Percentiles rank a stretch among this genome's conserved stretches.
Conservation (phyloP, 2,888 invertebrate species). For the Lasioglossum villosulum region DNA sequence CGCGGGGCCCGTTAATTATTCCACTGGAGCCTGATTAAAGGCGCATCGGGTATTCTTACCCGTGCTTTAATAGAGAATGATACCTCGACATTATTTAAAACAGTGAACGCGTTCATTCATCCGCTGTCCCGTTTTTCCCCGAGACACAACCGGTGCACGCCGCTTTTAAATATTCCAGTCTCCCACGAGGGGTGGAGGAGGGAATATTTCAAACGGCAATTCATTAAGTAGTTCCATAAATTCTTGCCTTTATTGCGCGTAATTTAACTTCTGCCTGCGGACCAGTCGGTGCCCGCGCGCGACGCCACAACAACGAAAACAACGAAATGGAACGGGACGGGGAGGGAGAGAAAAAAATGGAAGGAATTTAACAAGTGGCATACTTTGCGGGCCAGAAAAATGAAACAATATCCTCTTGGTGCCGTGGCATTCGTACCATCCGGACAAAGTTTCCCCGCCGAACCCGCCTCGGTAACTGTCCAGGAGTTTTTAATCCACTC, state of each 20-base stretch:
- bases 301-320: background rate
- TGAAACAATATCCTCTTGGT: constrained; percentile 24
- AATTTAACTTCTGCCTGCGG: constrained; percentile 30
- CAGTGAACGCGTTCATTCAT: background rate
- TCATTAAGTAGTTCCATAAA: constrained; percentile 42
- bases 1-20: background rate
- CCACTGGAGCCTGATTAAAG: background rate
- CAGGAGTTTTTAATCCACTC: background rate
- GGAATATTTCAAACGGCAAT: constrained; percentile 26
- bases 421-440: constrained; percentile 3
- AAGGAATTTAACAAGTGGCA: constrained; percentile 18
- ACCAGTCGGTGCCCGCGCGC: background rate
- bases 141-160: background rate
- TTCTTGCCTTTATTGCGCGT: constrained; percentile 29
- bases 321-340: background rate
- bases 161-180: background rate
- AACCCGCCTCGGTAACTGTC: constrained; percentile 12
- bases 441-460: background rate
- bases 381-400: constrained; percentile 12
- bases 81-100: background rate
- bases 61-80: background rate
- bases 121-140: background rate
- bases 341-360: background rate
- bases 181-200: too few relatives aligned
- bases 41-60: background rate